phyloP scores from a whole-genome alignment of 2,888 invertebrate species.

The Zaprionus obscuricornis region DNA sequence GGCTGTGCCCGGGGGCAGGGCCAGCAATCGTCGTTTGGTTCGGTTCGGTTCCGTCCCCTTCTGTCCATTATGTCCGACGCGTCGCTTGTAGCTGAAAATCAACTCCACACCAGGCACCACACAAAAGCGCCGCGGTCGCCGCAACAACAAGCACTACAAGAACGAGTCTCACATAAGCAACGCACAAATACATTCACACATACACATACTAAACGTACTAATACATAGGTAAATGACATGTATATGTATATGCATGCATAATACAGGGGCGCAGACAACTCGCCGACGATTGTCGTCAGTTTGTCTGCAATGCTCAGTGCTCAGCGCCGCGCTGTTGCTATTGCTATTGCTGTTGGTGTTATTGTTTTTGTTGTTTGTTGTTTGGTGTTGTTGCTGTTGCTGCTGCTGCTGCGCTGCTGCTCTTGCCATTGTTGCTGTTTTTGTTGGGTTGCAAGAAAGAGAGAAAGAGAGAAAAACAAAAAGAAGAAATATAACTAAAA shows the following conservation, averaged over 20 bases:
- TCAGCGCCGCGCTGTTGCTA: conserved; percentile 51
- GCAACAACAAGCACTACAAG: conserved; percentile 47
- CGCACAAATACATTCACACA: conserved; percentile 16
- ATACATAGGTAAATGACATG: conserved; percentile 32
- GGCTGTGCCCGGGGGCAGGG: conserved; percentile 39
- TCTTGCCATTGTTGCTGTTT: conserved; percentile 20
- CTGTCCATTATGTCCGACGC: conserved; percentile 60
- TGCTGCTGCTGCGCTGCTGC: conserved; percentile 22
- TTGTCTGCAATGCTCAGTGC: conserved; percentile 74
- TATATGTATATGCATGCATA: conserved; percentile 40
- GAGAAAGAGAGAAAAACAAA: conserved; percentile 16
- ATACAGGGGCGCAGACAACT: conserved; percentile 72
- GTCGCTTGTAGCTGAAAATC: conserved; percentile 54
- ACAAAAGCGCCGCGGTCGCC: conserved; percentile 63
- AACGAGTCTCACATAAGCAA: conserved; percentile 40
- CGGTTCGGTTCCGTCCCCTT: conserved; percentile 56
- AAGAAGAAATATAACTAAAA: conserved; percentile 11
- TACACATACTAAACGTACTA: conserved; percentile 11
- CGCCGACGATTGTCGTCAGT: conserved; percentile 77
- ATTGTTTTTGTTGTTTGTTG: conserved; percentile 10
- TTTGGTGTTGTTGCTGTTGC: no score
- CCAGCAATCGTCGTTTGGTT: conserved; percentile 44
- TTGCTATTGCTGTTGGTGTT: conserved; percentile 24
- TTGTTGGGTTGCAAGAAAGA: conserved; percentile 39
- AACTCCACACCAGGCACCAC: conserved; percentile 54